phyloP scores from a whole-genome alignment of 2,888 invertebrate genomes.

The Gandaritis pyraliata region DNA sequence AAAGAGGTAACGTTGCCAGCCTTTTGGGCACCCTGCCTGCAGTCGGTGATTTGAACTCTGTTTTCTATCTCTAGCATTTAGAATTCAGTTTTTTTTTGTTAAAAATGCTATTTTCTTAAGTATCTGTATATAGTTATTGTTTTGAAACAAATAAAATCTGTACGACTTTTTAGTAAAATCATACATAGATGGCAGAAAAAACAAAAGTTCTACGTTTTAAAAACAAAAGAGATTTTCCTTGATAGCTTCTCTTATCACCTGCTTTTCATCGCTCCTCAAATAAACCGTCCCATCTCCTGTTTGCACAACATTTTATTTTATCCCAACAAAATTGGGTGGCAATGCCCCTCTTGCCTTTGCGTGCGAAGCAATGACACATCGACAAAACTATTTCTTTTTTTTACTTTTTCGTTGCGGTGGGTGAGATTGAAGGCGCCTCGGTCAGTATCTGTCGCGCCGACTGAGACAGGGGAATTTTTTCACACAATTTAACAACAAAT shows the following conservation, averaged over 20 bases:
- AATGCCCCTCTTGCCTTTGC: conserved; percentile 57
- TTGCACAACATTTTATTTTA: conserved; percentile 23
- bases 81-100: too few relatives aligned
- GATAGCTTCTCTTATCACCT: not conserved
- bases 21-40: too few relatives aligned
- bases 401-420: conserved; percentile 47
- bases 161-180: too few relatives aligned
- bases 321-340: conserved; percentile 50
- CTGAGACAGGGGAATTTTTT: conserved; percentile 49
- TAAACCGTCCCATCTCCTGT: conserved; percentile 12
- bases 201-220: too few relatives aligned
- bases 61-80: too few relatives aligned
- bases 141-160: too few relatives aligned
- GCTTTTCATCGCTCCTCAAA: not conserved
- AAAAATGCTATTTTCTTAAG: too few relatives aligned
- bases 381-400: conserved; percentile 61
- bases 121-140: too few relatives aligned
- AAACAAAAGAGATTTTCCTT: too few relatives aligned
- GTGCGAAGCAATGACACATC: conserved; percentile 71
- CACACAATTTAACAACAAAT: conserved; percentile 59
- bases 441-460: conserved; percentile 69
- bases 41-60: too few relatives aligned
- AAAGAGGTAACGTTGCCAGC: too few relatives aligned
- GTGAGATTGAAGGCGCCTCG: conserved; percentile 69
- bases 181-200: too few relatives aligned